Conservation (phyloP, 2,888 invertebrate genomes). For the Hemistola chrysoprasaria region DNA sequence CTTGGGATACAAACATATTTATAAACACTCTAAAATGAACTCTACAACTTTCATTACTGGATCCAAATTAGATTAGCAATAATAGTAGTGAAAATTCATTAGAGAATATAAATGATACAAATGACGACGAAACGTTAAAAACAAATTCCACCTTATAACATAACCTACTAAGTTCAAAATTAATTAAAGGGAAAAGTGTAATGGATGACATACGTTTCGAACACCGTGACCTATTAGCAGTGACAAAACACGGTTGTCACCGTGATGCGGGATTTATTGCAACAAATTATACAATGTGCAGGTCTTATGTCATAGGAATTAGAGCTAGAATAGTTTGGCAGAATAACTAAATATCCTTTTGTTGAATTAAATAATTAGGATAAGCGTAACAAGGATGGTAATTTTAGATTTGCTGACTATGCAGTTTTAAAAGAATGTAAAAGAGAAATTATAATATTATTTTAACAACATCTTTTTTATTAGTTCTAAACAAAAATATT, state of each 20-base stretch:
- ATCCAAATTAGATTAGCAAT: conserved; percentile 1
- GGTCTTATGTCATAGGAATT: conserved; percentile 2
- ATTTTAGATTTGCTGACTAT: conserved; percentile 22
- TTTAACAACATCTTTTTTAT: too few relatives aligned
- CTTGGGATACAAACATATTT: conserved; percentile 3
- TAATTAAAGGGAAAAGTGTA: conserved; percentile 16
- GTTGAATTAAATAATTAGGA: conserved; percentile 60
- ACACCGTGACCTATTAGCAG: conserved; percentile 68
- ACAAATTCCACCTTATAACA: conserved; percentile 25
- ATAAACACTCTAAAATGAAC: conserved; percentile 5
- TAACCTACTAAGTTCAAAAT: conserved; percentile 15
- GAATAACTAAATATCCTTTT: conserved; percentile 17
- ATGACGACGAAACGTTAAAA: neutral
- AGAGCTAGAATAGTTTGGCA: conserved; percentile 10
- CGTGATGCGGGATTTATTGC: conserved; percentile 67
- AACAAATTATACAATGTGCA: conserved; percentile 2
- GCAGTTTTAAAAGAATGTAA: conserved; percentile 16
- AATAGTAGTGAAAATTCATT: conserved; percentile 1
- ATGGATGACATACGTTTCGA: conserved; percentile 57
- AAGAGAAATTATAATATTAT: too few relatives aligned
- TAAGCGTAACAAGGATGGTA: conserved; percentile 54
- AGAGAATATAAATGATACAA: conserved; percentile 4
- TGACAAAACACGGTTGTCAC: conserved; percentile 75
- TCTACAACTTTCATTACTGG: neutral
- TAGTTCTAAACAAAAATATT: too few relatives aligned